phyloP scores from a whole-genome alignment of 1,140 invertebrate species.

The Galleria mellonella region DNA sequence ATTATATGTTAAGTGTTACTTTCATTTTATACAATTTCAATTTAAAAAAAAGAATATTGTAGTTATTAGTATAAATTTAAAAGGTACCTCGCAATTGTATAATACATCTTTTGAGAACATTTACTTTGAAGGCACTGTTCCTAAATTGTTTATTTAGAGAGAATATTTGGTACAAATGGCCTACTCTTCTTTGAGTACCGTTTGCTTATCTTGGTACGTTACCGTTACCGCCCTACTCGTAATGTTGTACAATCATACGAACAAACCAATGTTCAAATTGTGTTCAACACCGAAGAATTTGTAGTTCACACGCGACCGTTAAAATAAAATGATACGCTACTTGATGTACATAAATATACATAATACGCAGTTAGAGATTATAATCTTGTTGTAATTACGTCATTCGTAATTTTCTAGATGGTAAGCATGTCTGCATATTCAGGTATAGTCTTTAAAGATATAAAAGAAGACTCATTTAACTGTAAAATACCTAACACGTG shows the following conservation, averaged over 20 bases:
- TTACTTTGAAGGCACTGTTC: too few species aligned
- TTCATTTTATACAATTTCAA: too few species aligned
- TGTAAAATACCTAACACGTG: too few species aligned
- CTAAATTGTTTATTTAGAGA: too few species aligned
- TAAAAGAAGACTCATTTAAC: too few species aligned
- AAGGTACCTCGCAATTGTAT: too few species aligned
- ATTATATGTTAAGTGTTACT: too few species aligned
- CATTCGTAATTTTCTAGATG: neutral
- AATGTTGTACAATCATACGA: constrained; percentile 20
- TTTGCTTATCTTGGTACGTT: constrained; percentile 29
- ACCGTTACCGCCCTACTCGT: constrained; percentile 32
- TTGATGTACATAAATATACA: neutral
- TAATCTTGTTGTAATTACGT: neutral
- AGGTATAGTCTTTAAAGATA: too few species aligned
- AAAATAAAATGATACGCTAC: neutral
- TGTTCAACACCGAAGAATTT: too few species aligned
- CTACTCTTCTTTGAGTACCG: constrained; percentile 26
- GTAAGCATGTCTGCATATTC: neutral
- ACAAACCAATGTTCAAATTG: constrained; percentile 6
- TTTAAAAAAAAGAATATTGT: too few species aligned
- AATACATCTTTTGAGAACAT: too few species aligned
- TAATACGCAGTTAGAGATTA: neutral
- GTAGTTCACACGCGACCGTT: neutral
- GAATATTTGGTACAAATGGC: constrained; percentile 6
- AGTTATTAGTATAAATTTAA: too few species aligned